phyloP scores from a whole-genome alignment of 2,797 vertebrate species.

The Squalus acanthias region DNA sequence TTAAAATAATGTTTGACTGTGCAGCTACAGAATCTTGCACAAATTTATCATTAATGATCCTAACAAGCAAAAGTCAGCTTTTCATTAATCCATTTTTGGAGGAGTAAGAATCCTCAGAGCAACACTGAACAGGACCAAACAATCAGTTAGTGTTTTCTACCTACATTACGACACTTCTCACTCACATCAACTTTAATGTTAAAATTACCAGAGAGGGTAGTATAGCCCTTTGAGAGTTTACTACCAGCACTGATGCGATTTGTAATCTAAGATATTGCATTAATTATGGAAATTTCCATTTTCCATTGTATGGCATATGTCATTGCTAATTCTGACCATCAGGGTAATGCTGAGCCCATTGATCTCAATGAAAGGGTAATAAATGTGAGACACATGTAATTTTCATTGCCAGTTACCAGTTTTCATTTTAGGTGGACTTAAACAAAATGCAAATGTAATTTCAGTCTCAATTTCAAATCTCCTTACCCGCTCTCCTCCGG shows the following conservation, averaged over 20 bases:
- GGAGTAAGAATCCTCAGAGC: background rate
- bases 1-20: background rate
- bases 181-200: background rate
- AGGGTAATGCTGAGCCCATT: background rate
- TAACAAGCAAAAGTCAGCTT: background rate
- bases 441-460: too few species aligned
- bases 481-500: too few species aligned
- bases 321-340: background rate
- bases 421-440: too few species aligned
- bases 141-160: background rate
- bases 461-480: too few species aligned
- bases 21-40: background rate
- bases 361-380: background rate
- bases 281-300: background rate
- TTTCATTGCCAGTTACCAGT: background rate
- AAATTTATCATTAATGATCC: background rate
- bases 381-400: background rate
- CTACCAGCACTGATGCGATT: background rate
- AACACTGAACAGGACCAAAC: background rate
- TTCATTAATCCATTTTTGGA: background rate
- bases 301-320: background rate
- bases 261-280: background rate
- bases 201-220: background rate
- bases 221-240: background rate
- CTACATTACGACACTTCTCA: background rate